Evolutionary conservation across 2,113 vertebrate species (phyloP).

Genomic region (Psittacula cyanocephala): DNA sequence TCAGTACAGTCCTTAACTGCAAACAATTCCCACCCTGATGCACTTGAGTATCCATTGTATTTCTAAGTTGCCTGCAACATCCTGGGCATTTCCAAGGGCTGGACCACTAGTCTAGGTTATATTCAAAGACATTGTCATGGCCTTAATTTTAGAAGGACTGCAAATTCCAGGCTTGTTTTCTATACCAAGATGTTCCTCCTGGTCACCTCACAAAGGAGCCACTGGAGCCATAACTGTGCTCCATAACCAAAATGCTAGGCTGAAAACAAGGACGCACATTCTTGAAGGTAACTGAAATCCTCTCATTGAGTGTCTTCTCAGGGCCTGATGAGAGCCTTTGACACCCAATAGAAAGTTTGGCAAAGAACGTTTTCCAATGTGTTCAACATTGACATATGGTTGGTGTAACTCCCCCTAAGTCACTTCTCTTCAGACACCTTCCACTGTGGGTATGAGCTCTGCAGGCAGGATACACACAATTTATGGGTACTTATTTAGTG

Average conservation of each 20-base stretch:
- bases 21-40: neutral
- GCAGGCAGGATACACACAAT: neutral
- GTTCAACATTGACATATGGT: fast-evolving
- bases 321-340: neutral
- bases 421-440: neutral
- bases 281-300: neutral
- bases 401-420: neutral
- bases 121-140: neutral
- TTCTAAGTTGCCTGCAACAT: neutral
- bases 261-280: neutral
- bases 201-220: neutral
- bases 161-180: neutral
- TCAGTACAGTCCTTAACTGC: neutral
- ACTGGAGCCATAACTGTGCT: neutral
- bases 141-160: neutral
- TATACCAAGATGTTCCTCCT: neutral
- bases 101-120: neutral
- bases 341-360: neutral
- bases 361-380: neutral
- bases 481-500: neutral
- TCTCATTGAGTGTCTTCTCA: neutral
- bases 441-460: neutral
- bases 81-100: neutral
- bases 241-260: neutral
- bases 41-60: neutral